phyloP scores from a whole-genome alignment of 2,888 invertebrate species.

The Drosophila infuscata region DNA sequence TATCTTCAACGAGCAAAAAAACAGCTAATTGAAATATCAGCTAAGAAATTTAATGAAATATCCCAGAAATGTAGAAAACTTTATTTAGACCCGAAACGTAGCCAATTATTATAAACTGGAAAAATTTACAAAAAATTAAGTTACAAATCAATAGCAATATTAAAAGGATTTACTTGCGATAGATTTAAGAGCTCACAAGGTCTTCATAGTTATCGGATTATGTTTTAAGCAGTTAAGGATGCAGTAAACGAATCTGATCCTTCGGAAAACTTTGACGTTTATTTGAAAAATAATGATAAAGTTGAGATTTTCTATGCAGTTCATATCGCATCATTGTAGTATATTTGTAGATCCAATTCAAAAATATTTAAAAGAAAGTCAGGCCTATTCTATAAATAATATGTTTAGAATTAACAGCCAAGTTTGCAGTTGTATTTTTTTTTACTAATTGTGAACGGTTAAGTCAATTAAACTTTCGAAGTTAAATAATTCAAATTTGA shows the following conservation, averaged over 20 bases:
- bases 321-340: neutral
- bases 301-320: neutral
- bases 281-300: slow-evolving; percentile 35
- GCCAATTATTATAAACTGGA: slow-evolving; percentile 38
- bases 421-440: too few species aligned
- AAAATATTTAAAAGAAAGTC: too few species aligned
- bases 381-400: too few species aligned
- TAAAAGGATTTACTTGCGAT: slow-evolving; percentile 28
- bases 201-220: slow-evolving; percentile 42
- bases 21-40: slow-evolving; percentile 34
- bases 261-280: slow-evolving; percentile 38
- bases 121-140: neutral
- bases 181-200: slow-evolving; percentile 31
- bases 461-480: too few species aligned
- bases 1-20: slow-evolving; percentile 38
- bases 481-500: too few species aligned
- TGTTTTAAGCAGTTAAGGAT: slow-evolving; percentile 1
- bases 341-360: too few species aligned
- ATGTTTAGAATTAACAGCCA: too few species aligned
- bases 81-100: slow-evolving; percentile 36
- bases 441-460: too few species aligned
- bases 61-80: slow-evolving; percentile 40
- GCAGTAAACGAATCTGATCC: slow-evolving; percentile 38
- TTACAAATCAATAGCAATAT: neutral
- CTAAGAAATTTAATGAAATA: slow-evolving; percentile 35